Evolutionary conservation across 2,113 vertebrate species (phyloP).

Genomic region (Cyanoderma ruficeps): DNA sequence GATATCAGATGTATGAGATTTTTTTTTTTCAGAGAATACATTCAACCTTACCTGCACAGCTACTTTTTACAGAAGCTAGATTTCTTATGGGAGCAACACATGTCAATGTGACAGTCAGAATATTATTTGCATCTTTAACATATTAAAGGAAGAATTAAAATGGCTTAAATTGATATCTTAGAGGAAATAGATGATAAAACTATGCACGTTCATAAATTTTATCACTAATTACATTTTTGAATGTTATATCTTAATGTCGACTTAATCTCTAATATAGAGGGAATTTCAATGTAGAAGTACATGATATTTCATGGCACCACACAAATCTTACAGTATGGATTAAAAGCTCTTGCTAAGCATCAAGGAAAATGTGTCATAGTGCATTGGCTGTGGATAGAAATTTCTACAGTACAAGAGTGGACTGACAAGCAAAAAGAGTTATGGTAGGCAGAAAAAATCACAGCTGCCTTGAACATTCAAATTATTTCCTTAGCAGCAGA

Average conservation of each 20-base stretch:
- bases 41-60: background rate
- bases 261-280: background rate
- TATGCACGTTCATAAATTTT: background rate
- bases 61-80: background rate
- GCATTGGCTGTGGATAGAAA: background rate
- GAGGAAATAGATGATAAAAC: background rate
- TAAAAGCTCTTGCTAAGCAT: background rate
- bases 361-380: background rate
- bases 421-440: background rate
- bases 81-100: background rate
- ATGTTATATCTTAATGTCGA: background rate
- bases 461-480: background rate
- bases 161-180: background rate
- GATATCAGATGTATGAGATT: background rate
- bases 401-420: background rate
- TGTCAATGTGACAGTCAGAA: background rate
- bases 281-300: background rate
- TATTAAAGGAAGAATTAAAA: background rate
- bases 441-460: background rate
- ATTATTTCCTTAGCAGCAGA: background rate
- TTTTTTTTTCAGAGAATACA: background rate
- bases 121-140: background rate
- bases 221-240: background rate
- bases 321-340: background rate
- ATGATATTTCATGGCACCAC: background rate